Evolutionary conservation across 2,113 vertebrate genomes (phyloP), one percentile per base, ranked within the genome.

Genomic region (Sceloporus tristichus): DNA sequence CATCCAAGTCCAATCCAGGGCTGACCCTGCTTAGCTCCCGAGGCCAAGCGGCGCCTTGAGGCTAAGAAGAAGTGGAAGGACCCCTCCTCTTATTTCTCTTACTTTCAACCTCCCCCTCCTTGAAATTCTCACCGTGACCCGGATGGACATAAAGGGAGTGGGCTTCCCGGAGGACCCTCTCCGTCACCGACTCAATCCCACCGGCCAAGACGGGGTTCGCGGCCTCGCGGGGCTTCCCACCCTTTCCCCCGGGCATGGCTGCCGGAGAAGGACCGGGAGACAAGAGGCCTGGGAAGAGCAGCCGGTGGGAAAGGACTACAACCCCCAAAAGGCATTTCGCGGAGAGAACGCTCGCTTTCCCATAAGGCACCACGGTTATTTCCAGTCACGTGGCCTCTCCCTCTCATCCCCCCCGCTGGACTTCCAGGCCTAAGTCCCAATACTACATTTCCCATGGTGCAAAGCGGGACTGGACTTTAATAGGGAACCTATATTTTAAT

Each of bases 91-190:
- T 27, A 9, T 2, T 4, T 42, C 23, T 16, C 56, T 10, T 59
- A 73, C 1, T 34, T 70, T 48, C 48, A 48, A 48, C 5, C 48
- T n/a, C 11, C 68, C 10, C 56, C 53, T 13, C 29, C 21, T 2
- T 42, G 29, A 25, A 56, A 18, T 18, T 68, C 87, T 88, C 62
- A 88, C 87, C 87, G 29, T 84, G 74, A 40, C 62, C 73, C 74
- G 59, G 62, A 29, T 88, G 81, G 10, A 88, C 81, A 78, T 88
- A 88, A 9, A 88, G 81, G 8, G 74, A 78, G n/a, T 84, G 87
- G 42, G 87, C 81, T n/a, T 84, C 87, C n/a, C n/a, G 62, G 21
- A 78, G 48, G 16, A 88, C 74, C 18, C 62, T 62, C 65, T 88
- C 87, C 1, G 81, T 84, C 42, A 88, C 62, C 14, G 40, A 84